Conservation (phyloP, 64 coral and sea anemone species). For the Porites australiensis region DNA sequence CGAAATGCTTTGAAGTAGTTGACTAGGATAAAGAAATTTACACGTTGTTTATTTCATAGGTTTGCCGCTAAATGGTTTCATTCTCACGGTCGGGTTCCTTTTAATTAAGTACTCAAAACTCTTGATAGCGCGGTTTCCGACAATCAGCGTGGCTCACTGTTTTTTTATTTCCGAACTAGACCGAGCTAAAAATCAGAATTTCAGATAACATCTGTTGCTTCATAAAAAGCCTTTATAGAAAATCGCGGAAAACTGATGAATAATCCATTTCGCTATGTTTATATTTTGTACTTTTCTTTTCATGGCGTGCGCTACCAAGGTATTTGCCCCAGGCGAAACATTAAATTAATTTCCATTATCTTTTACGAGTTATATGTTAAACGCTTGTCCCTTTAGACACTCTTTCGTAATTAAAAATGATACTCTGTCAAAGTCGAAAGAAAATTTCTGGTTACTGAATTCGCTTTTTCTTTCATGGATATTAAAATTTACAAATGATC, state of each 20-base stretch:
- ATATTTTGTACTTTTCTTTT: too few relatives aligned
- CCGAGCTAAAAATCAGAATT: too few relatives aligned
- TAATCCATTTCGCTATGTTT: too few relatives aligned
- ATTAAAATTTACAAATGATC: background rate
- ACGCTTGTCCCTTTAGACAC: background rate
- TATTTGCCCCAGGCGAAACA: too few relatives aligned
- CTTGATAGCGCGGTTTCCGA: background rate
- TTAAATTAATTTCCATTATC: background rate
- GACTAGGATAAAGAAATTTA: background rate
- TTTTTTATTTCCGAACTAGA: background rate
- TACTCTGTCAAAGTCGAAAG: too few relatives aligned
- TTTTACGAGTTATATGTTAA: background rate
- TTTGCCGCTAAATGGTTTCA: background rate
- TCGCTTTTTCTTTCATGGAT: too few relatives aligned
- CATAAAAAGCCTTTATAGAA: background rate
- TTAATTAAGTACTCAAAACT: background rate
- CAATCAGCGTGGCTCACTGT: constrained; percentile 3
- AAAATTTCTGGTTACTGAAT: too few relatives aligned
- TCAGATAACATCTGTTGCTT: background rate
- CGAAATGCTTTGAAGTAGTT: background rate
- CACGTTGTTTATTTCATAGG: background rate
- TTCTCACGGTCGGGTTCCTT: background rate
- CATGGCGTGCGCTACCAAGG: too few relatives aligned
- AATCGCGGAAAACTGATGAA: background rate
- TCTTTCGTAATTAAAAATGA: too few relatives aligned